Percentiles rank a stretch among this genome's conserved stretches.
Conservation (phyloP, 2,113 vertebrate species). For the Chascanopsetta lugubris region DNA sequence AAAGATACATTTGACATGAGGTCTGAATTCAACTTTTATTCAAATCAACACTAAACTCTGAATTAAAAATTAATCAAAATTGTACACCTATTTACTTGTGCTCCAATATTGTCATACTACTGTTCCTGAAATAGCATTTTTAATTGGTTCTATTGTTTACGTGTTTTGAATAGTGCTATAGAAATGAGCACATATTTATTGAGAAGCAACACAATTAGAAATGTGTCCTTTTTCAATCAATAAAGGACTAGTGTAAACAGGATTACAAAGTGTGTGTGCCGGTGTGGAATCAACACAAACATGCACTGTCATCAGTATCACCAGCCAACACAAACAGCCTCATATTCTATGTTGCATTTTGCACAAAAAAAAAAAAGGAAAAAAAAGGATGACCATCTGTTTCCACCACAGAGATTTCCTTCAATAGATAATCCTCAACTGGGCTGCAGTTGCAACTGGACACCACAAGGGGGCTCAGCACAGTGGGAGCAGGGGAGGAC, state of each 20-base stretch:
- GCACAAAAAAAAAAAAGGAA: neutral
- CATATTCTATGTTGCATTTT: conserved; percentile 67
- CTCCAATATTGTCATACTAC: too few relatives aligned
- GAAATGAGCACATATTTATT: too few relatives aligned
- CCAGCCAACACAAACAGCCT: conserved; percentile 27
- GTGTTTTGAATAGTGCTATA: too few relatives aligned
- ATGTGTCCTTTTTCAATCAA: too few relatives aligned
- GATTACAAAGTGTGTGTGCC: neutral
- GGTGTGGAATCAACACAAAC: conserved; percentile 36
- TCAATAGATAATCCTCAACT: conserved; percentile 63
- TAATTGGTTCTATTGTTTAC: too few relatives aligned
- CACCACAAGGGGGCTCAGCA: conserved; percentile 68
- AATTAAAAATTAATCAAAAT: too few relatives aligned
- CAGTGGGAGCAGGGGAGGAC: neutral
- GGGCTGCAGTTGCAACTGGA: conserved; percentile 35
- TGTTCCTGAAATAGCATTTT: too few relatives aligned
- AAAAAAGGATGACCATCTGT: conserved; percentile 83
- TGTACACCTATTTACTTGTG: too few relatives aligned
- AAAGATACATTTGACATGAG: too few relatives aligned
- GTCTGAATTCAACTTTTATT: too few relatives aligned
- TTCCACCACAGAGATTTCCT: conserved; percentile 52
- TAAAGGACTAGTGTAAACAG: neutral
- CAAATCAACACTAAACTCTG: too few relatives aligned
- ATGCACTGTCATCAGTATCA: conserved; percentile 45
- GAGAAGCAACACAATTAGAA: too few relatives aligned